Percentiles rank a stretch among this genome's conserved stretches.
Evolutionary conservation across 2,113 vertebrate species (phyloP).

Genomic region (Sciurus niger): DNA sequence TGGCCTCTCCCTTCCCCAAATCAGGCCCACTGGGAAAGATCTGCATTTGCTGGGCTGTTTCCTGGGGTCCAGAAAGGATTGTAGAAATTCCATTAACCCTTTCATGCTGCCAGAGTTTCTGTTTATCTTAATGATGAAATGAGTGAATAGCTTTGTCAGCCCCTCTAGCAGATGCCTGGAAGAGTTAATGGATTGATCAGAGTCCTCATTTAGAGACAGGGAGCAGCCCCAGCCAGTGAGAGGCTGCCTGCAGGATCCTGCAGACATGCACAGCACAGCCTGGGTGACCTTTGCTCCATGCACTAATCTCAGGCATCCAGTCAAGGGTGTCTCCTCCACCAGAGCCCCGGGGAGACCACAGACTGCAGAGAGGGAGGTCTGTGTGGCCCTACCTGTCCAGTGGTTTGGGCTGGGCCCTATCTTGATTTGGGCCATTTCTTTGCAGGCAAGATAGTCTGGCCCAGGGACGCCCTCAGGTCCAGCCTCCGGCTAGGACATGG

Average conservation of each 20-base stretch:
- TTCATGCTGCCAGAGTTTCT: not conserved
- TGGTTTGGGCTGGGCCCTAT: not conserved
- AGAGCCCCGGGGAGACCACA: not conserved
- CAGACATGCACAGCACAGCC: not conserved
- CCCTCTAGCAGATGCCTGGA: not conserved
- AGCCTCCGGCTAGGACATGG: not conserved
- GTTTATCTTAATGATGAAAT: not conserved
- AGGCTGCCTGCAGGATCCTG: not conserved
- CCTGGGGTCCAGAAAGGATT: not conserved
- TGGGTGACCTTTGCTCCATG: not conserved
- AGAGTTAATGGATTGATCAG: constrained; percentile 17
- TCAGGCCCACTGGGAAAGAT: not conserved
- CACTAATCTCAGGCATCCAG: not conserved
- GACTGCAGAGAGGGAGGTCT: not conserved
- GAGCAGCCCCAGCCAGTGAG: not conserved
- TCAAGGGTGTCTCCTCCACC: not conserved
- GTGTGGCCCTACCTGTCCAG: not conserved
- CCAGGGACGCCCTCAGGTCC: not conserved
- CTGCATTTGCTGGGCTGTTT: not conserved
- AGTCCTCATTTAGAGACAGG: not conserved
- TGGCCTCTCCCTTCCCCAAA: constrained; percentile 4
- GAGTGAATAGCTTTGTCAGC: not conserved
- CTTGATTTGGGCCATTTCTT: constrained; percentile 37
- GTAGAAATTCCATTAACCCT: constrained; percentile 10
- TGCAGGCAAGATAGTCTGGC: not conserved